Evolutionary conservation across 2,888 invertebrate species (phyloP).

Genomic region (Sminthurinus aureus): DNA sequence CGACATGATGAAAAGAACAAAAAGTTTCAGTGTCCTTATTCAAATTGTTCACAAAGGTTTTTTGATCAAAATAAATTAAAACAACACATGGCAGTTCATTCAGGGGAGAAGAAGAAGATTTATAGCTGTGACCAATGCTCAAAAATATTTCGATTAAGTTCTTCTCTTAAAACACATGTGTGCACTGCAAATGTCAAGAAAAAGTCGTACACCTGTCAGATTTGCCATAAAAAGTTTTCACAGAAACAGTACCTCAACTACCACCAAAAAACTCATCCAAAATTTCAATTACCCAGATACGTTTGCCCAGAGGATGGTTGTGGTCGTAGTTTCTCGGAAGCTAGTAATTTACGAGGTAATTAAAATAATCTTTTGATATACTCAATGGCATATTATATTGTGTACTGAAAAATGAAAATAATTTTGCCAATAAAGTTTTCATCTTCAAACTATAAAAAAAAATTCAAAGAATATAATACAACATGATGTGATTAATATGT

Average conservation of each 20-base stretch:
- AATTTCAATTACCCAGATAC: background rate
- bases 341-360: conserved; percentile 12
- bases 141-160: conserved; percentile 15
- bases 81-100: conserved; percentile 21
- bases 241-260: conserved; percentile 30
- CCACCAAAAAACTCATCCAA: conserved; percentile 21
- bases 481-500: background rate
- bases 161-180: conserved; percentile 14
- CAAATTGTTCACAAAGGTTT: conserved; percentile 14
- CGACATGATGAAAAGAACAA: conserved; percentile 14
- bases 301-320: background rate
- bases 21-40: conserved; percentile 9
- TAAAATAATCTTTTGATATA: too few relatives aligned
- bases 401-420: too few relatives aligned
- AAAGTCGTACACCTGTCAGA: background rate
- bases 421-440: too few relatives aligned
- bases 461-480: background rate
- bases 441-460: background rate
- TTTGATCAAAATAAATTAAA: conserved; percentile 28
- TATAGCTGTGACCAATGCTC: conserved; percentile 8
- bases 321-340: conserved; percentile 20
- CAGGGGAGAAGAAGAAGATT: background rate
- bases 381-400: too few relatives aligned
- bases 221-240: conserved; percentile 18
- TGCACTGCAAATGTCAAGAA: conserved; percentile 19